Percentiles rank a stretch among this genome's conserved stretches.
Conservation (phyloP, 2,113 vertebrate genomes). For the Semnornis frantzii region DNA sequence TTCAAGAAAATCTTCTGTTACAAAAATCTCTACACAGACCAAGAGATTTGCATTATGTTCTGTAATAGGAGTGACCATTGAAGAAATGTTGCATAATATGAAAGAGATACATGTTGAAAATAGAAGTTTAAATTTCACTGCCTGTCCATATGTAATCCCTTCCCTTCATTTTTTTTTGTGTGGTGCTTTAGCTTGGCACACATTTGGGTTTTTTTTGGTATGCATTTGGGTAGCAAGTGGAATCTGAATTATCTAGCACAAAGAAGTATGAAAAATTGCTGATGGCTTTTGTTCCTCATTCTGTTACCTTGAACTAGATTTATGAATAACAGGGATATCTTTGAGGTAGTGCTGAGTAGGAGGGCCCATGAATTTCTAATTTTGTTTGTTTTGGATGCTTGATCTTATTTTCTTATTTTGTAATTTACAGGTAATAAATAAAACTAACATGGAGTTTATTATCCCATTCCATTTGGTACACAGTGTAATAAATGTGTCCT, state of each 20-base stretch:
- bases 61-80: not conserved
- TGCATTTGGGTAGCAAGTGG: not conserved
- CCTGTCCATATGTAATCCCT: not conserved
- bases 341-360: not conserved
- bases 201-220: not conserved
- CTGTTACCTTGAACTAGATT: not conserved
- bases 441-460: not conserved
- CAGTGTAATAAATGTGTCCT: not conserved
- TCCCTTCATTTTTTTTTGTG: not conserved
- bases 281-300: not conserved
- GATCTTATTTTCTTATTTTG: not conserved
- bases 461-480: not conserved
- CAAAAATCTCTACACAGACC: not conserved
- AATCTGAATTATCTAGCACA: not conserved
- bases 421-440: not conserved
- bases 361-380: not conserved
- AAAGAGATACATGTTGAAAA: not conserved
- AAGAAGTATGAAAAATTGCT: not conserved
- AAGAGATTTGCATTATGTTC: not conserved
- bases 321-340: not conserved
- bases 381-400: not conserved
- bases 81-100: not conserved
- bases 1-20: not conserved
- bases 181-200: not conserved
- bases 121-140: not conserved